phyloP scores from a whole-genome alignment of 2,113 vertebrate species.

The Cephalopholis sonnerati region DNA sequence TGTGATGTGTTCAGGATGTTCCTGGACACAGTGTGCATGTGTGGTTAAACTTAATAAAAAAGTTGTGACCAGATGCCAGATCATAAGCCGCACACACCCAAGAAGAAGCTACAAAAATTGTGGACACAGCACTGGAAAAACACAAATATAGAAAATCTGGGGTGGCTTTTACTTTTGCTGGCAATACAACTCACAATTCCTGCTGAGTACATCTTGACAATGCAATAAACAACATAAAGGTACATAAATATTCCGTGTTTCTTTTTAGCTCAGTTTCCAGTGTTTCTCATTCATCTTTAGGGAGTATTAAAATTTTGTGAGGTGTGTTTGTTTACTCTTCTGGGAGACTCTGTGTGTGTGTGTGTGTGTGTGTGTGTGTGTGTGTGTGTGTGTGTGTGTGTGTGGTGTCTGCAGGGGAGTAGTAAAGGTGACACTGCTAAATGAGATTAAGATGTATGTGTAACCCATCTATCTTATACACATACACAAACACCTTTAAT shows the following conservation, averaged over 20 bases:
- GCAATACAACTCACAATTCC: too few relatives aligned
- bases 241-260: background rate
- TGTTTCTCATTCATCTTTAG: slow-evolving; percentile 23
- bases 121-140: too few relatives aligned
- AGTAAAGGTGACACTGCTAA: slow-evolving; percentile 20
- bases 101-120: too few relatives aligned
- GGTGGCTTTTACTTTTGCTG: too few relatives aligned
- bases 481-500: background rate
- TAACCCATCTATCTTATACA: background rate
- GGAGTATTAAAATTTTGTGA: slow-evolving; percentile 30
- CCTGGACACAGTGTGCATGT: too few relatives aligned
- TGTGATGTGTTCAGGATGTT: too few relatives aligned
- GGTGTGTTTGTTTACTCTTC: slow-evolving; percentile 31
- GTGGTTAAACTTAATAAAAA: too few relatives aligned
- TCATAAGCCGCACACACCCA: too few relatives aligned
- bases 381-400: slow-evolving; percentile 2
- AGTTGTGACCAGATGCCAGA: too few relatives aligned
- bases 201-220: too few relatives aligned
- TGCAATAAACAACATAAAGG: background rate
- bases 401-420: slow-evolving; percentile 1
- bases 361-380: slow-evolving; percentile 1
- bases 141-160: too few relatives aligned
- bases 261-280: background rate
- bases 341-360: slow-evolving; percentile 10
- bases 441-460: slow-evolving; percentile 11